These are phyloP conservation scores for Bombus consobrinus DNA, from an alignment of 1,140 invertebrate genomes.

Conservation along the genomic window DNA sequence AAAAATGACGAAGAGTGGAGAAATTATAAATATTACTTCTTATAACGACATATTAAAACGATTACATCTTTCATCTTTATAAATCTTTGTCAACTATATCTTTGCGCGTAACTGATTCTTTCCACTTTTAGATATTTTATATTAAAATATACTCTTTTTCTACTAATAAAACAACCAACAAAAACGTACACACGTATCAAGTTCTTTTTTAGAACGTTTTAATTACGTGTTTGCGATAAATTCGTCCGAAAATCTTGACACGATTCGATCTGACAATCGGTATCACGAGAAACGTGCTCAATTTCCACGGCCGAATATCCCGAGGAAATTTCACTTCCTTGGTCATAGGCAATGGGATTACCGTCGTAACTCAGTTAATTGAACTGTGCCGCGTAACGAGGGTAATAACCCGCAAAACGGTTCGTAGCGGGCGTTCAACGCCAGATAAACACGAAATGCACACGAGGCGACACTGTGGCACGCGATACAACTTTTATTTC, in stretches of 20 bases:
- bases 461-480: neutral
- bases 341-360: conserved; percentile 65
- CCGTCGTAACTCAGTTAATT: conserved; percentile 76
- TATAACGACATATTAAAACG: neutral
- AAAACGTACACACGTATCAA: neutral
- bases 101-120: too few relatives aligned
- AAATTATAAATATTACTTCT: neutral
- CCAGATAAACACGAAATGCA: conserved; percentile 33
- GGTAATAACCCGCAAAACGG: conserved; percentile 66
- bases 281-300: neutral
- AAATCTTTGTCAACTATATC: too few relatives aligned
- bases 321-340: conserved; percentile 65
- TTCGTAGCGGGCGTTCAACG: conserved; percentile 7
- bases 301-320: conserved; percentile 32
- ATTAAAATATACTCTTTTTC: too few relatives aligned
- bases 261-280: neutral
- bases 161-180: neutral
- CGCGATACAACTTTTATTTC: conserved; percentile 22
- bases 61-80: too few relatives aligned
- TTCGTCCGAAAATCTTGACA: neutral
- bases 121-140: too few relatives aligned
- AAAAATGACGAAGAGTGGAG: neutral
- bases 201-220: too few relatives aligned
- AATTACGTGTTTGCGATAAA: neutral
- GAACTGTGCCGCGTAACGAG: conserved; percentile 70